Percentiles rank a stretch among this genome's conserved stretches.
phyloP scores from a whole-genome alignment of 2,888 invertebrate species.

The Polymixis lichenea region DNA sequence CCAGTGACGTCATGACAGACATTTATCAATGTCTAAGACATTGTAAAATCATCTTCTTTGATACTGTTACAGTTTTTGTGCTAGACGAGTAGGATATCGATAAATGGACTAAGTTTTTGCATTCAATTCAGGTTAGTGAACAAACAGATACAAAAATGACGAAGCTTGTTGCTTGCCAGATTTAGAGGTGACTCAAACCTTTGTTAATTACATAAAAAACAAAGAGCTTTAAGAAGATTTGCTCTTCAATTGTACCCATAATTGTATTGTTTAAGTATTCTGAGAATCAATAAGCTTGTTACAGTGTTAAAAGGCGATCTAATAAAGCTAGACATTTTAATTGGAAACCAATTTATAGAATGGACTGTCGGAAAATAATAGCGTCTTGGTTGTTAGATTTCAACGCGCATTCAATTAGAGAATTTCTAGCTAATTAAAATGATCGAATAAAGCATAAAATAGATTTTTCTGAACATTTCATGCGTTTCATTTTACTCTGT shows the following conservation, averaged over 20 bases:
- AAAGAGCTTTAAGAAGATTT: constrained; percentile 3
- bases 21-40: constrained; percentile 53
- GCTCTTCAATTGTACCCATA: neutral
- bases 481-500: neutral
- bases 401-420: constrained; percentile 27
- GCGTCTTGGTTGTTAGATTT: constrained; percentile 6
- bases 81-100: constrained; percentile 39
- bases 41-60: constrained; percentile 51
- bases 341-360: constrained; percentile 29
- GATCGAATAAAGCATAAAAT: neutral
- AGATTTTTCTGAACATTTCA: neutral
- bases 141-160: constrained; percentile 17
- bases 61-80: constrained; percentile 54
- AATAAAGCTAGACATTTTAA: constrained; percentile 20
- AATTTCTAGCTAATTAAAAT: constrained; percentile 2
- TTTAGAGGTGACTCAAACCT: constrained; percentile 27
- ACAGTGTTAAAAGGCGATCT: constrained; percentile 7
- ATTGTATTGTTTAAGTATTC: constrained; percentile 14
- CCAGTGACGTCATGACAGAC: constrained; percentile 60
- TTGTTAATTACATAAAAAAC: constrained; percentile 24
- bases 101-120: constrained; percentile 52
- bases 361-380: constrained; percentile 4
- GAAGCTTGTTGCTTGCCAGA: constrained; percentile 3
- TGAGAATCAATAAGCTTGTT: constrained; percentile 24
- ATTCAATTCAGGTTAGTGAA: constrained; percentile 26